A percentile compares a stretch with the other conserved stretches of the same genome.
These are phyloP conservation scores for Parnassius glacialis DNA, from an alignment of 2,888 invertebrate genomes.

Conservation along the genomic window DNA sequence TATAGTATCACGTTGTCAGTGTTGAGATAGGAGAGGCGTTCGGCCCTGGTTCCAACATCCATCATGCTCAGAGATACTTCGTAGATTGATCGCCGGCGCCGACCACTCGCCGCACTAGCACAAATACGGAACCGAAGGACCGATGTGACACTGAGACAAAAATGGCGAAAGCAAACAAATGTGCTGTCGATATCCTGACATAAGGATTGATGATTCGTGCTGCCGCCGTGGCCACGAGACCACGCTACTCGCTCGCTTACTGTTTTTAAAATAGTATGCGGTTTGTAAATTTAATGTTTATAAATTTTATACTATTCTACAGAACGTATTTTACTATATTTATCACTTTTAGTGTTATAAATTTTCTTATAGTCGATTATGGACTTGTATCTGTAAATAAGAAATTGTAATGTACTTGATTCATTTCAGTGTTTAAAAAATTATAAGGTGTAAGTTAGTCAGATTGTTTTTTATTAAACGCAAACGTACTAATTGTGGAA, in stretches of 20 bases:
- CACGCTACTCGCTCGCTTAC: slow-evolving; percentile 11
- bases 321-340: too few species aligned
- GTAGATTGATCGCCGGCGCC: slow-evolving; percentile 71
- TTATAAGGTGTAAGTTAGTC: too few species aligned
- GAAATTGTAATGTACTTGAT: not conserved
- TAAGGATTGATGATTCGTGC: slow-evolving; percentile 72
- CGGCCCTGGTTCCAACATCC: slow-evolving; percentile 53
- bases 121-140: slow-evolving; percentile 50
- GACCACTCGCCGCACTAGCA: slow-evolving; percentile 42
- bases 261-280: slow-evolving; percentile 16
- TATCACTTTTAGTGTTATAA: too few species aligned
- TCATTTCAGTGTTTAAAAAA: not conserved
- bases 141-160: slow-evolving; percentile 68
- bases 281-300: not conserved
- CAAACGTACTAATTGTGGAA: too few species aligned
- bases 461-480: too few species aligned
- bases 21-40: slow-evolving; percentile 43
- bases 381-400: too few species aligned
- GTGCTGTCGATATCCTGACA: slow-evolving; percentile 74
- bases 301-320: not conserved
- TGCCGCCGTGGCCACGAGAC: slow-evolving; percentile 23
- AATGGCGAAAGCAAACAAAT: slow-evolving; percentile 77
- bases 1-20: slow-evolving; percentile 51
- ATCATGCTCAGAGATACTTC: slow-evolving; percentile 67
- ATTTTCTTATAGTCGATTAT: too few species aligned